Base-by-base conservation (phyloP, 2,888 invertebrate genomes). In the Leucozona laternaria region DNA sequence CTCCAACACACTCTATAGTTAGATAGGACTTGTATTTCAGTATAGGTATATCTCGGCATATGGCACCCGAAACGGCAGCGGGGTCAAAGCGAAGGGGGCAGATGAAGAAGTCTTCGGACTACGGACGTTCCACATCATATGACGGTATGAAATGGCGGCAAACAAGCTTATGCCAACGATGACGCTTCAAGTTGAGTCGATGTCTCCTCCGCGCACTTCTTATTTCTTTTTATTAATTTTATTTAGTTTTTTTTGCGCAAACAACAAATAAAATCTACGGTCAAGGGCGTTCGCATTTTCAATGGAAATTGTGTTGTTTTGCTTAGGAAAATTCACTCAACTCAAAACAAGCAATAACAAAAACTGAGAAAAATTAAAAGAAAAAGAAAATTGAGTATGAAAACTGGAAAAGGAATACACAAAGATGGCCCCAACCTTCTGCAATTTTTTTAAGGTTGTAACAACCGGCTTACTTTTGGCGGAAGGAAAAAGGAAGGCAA, bases 281-380 rank as follows among this genome's bases (percentile, higher is more conserved):
- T 86, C 86, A 86, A 86, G 86, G 86, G 86, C 86, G 82, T 86
- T 86, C 78, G 78, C 78, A 82, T 64, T 86, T 86, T 79, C 78
- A 82, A 75, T 86, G 82, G 78, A 60, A 86, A 86, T 75, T 78
- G 68, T 53, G 53, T 81, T 78, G 73, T 73, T 79, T 70, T 79
- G 55, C 75, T 43, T 53, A 79, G 55, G 75, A 75, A 84, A 79
- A 84, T 68, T 57, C 70, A 55, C 83, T 73, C 17, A 79, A 60
- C 79, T 73, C 15, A 73, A 73, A 73, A 71, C 22, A 75, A 62
- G 50, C 60, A 57, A 57, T n/a, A n/a, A n/a, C n/a, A 28, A 13
- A 34, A 73, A 80, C 17, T 20, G 17, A 57, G 40, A 22, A 43
- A 22, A 22, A 76, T 62, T 15, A 71, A 68, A 62, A 72, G 57